Conservation (phyloP, 2,888 invertebrate species). For the Heliconius charithonia region DNA sequence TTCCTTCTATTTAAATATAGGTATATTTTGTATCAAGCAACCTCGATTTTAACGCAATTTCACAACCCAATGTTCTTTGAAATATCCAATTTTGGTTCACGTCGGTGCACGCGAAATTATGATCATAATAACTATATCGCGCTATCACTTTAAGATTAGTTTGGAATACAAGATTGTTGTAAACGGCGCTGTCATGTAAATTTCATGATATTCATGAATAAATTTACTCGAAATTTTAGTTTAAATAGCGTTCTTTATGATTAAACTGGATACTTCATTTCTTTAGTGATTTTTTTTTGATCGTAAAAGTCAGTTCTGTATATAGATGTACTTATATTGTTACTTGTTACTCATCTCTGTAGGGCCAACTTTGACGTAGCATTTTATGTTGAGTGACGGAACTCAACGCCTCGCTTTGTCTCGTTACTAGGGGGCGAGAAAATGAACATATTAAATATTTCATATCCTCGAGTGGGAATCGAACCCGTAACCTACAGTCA, state of each 20-base stretch:
- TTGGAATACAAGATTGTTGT: conserved; percentile 29
- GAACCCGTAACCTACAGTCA: no score
- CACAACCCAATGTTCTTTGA: conserved; percentile 34
- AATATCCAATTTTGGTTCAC: conserved; percentile 40
- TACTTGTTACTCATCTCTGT: no score
- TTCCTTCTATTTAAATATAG: not conserved
- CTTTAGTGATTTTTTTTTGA: no score
- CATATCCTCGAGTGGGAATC: no score
- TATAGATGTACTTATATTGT: no score
- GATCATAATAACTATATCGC: conserved; percentile 40
- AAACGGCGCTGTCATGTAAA: conserved; percentile 1
- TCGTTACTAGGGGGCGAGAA: no score
- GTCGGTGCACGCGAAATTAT: conserved; percentile 38
- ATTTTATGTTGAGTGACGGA: no score
- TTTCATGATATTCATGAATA: conserved; percentile 11
- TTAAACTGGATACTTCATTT: not conserved
- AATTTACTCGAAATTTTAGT: conserved; percentile 17
- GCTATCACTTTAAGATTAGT: conserved; percentile 29
- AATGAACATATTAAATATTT: no score
- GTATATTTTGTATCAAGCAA: not conserved
- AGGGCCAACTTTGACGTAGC: no score
- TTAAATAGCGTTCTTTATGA: not conserved
- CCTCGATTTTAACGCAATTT: conserved; percentile 34
- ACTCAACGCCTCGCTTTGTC: no score
- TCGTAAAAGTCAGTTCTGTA: no score